Base-by-base conservation (phyloP, 2,888 invertebrate species). In the Pediacus dermestoides region DNA sequence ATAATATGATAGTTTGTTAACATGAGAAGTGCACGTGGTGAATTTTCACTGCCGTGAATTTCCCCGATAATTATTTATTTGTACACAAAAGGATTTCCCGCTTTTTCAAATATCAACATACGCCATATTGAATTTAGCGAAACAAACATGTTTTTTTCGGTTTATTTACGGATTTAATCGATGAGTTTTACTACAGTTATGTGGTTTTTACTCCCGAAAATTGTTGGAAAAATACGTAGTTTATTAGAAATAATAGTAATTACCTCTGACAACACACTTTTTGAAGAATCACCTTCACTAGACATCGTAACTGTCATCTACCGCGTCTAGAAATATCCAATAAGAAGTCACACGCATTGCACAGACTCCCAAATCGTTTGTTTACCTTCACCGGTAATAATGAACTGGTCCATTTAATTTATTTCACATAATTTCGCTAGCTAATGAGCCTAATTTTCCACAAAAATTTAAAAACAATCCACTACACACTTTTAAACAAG, bases 271-370 rank as follows among this genome's bases (percentile, higher is more conserved):
- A 62, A 57, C 36, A 58, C 58, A 57, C 61, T 64, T 66, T 70
- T 69, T 39, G 62, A 55, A 52, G 66, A 68, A 65, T 69, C 70
- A 53, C 66, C 65, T 58, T 70, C 69, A 50, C 64, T 66, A 53
- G 70, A 70, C 70, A 70, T 70, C 57, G 63, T 52, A 57, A 58
- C 61, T 61, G 60, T 60, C 64, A 60, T 56, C 53, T 57, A 63
- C 65, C 64, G 66, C 66, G 65, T 66, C 67, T 58, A 63, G 58
- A 60, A 66, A 66, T 62, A 57, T 60, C 64, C 64, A 65, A 65
- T 63, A 58, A 58, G 57, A 61, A 64, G 59, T 62, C 63, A 61
- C 63, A 63, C 61, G 63, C 63, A 61, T 62, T 59, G 59, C 54
- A 48, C 53, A 56, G 51, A 51, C 47, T 50, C 14, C 55, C 62